phyloP scores from a whole-genome alignment of 2,113 vertebrate genomes.

The Microtus ochrogaster region DNA sequence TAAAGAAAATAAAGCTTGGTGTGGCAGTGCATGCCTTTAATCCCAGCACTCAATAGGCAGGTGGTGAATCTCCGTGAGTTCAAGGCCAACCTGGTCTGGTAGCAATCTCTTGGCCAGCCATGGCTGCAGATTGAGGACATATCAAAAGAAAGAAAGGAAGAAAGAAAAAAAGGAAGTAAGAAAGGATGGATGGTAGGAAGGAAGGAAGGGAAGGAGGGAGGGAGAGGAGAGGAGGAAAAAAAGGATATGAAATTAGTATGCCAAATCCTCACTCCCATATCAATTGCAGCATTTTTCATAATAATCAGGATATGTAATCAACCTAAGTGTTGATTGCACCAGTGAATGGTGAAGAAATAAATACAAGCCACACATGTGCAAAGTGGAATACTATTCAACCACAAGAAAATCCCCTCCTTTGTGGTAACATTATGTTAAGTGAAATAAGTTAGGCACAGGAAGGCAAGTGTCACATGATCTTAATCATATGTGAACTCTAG shows the following conservation, averaged over 20 bases:
- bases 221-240: no score
- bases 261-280: not conserved
- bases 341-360: not conserved
- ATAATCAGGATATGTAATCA: not conserved
- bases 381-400: not conserved
- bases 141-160: not conserved
- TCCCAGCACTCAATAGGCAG: not conserved
- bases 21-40: not conserved
- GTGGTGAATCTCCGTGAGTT: not conserved
- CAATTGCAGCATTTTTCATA: not conserved
- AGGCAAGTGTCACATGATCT: not conserved
- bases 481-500: not conserved
- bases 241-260: not conserved
- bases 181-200: no score
- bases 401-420: not conserved
- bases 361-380: not conserved
- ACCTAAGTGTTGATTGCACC: not conserved
- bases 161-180: no score
- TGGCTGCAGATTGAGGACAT: not conserved
- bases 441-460: not conserved
- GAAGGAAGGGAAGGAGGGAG: not conserved
- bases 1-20: not conserved
- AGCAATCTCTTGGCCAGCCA: not conserved
- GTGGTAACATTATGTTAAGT: not conserved
- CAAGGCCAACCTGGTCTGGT: not conserved